Percentiles rank a stretch among this genome's conserved stretches.
phyloP scores from a whole-genome alignment of 2,113 vertebrate genomes.

The Mustela nigripes region DNA sequence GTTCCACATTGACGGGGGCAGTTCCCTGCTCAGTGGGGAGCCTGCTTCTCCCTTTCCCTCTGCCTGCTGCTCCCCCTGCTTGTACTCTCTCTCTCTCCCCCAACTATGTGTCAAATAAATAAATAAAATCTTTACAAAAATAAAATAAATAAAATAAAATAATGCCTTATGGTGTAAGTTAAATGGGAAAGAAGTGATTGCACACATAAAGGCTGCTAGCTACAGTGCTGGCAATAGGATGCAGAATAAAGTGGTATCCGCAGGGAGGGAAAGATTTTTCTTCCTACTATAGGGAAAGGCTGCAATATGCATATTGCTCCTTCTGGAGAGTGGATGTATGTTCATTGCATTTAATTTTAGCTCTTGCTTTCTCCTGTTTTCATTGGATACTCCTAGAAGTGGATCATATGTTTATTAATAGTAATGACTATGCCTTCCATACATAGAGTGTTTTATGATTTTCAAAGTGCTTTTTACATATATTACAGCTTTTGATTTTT shows the following conservation, averaged over 20 bases:
- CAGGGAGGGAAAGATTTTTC: background rate
- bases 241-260: background rate
- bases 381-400: background rate
- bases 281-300: background rate
- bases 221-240: background rate
- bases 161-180: background rate
- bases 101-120: no score
- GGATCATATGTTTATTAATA: background rate
- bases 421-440: background rate
- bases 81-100: no score
- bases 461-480: conserved; percentile 39
- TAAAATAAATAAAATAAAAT: background rate
- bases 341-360: background rate
- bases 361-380: background rate
- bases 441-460: background rate
- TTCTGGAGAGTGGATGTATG: background rate
- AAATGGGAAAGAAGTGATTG: background rate
- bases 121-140: no score
- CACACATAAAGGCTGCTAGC: background rate
- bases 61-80: no score
- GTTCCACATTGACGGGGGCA: no score
- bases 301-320: background rate
- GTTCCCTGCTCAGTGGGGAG: no score
- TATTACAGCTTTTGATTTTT: conserved; percentile 14
- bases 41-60: no score